These are phyloP conservation scores for Ceriagrion tenellum DNA, from an alignment of 2,888 invertebrate genomes.

Conservation along the genomic window DNA sequence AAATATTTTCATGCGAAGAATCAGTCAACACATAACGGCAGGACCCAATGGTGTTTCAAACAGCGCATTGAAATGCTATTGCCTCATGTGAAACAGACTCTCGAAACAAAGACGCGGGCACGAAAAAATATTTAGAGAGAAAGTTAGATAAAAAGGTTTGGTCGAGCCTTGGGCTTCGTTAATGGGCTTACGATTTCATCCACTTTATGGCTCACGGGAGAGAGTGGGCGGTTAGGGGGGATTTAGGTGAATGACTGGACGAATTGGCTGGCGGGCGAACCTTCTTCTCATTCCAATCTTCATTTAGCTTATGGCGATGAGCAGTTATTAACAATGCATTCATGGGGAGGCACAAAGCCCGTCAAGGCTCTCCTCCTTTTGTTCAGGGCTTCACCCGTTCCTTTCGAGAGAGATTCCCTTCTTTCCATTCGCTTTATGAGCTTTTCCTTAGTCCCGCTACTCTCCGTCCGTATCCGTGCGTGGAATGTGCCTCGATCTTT, in stretches of 20 bases:
- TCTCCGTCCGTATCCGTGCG: not conserved
- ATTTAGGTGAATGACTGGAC: not conserved
- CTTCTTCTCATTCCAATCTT: not conserved
- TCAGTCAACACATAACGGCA: too few relatives aligned
- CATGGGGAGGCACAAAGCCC: not conserved
- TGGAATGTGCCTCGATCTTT: not conserved
- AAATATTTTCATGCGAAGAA: too few relatives aligned
- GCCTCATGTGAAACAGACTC: too few relatives aligned
- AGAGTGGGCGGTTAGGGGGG: not conserved
- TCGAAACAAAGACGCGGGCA: too few relatives aligned
- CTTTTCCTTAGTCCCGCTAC: not conserved
- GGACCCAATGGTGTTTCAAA: too few relatives aligned
- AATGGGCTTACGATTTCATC: not conserved
- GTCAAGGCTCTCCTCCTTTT: conserved; percentile 16
- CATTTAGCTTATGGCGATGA: not conserved
- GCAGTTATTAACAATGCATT: conserved; percentile 27
- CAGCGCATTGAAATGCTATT: too few relatives aligned
- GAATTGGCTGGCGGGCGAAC: not conserved
- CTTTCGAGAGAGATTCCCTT: not conserved
- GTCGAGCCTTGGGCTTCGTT: not conserved
- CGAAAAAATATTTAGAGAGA: not conserved
- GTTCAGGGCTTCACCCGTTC: not conserved
- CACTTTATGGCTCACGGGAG: not conserved
- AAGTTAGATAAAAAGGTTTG: not conserved
- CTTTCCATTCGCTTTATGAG: not conserved